Conservation (phyloP, 92 coral and sea anemone genomes). For the Palythoa grandiflora region DNA sequence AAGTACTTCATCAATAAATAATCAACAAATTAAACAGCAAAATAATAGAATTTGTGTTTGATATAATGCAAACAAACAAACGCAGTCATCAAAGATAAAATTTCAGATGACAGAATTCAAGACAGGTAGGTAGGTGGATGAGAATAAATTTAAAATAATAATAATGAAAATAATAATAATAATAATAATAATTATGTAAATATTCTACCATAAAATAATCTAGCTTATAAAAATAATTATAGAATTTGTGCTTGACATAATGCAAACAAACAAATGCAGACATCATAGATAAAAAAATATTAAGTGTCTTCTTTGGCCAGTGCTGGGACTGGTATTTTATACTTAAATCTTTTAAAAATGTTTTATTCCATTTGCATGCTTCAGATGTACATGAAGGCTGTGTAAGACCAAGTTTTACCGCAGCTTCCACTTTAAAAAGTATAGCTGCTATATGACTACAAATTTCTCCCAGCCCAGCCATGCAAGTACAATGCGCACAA, state of each 20-base stretch:
- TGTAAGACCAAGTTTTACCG: background rate
- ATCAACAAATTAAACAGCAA: slow-evolving; percentile 14
- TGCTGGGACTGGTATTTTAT: slow-evolving; percentile 11
- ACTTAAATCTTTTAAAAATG: slow-evolving; percentile 6
- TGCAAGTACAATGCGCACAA: slow-evolving; percentile 46
- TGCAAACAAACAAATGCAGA: slow-evolving; percentile 9
- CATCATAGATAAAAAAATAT: background rate
- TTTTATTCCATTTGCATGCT: slow-evolving; percentile 6
- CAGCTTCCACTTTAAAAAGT: slow-evolving; percentile 11
- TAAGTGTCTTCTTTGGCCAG: background rate
- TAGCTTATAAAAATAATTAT: background rate
- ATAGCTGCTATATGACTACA: slow-evolving; percentile 11
- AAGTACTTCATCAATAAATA: slow-evolving; percentile 10
- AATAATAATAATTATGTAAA: no score
- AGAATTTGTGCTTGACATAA: slow-evolving; percentile 14
- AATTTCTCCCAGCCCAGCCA: slow-evolving; percentile 46
- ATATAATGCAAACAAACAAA: slow-evolving; percentile 21
- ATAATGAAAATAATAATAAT: no score
- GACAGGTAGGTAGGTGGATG: slow-evolving; percentile 15
- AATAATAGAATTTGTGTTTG: slow-evolving; percentile 14
- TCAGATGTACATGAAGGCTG: background rate
- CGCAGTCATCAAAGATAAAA: slow-evolving; percentile 12
- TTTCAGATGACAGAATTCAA: slow-evolving; percentile 4
- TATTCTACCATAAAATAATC: no score
- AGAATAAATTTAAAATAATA: background rate